A percentile compares a stretch with the other conserved stretches of the same genome.
Evolutionary conservation across 1,140 invertebrate species (phyloP).

Genomic region (Muscidifurax raptorellus): DNA sequence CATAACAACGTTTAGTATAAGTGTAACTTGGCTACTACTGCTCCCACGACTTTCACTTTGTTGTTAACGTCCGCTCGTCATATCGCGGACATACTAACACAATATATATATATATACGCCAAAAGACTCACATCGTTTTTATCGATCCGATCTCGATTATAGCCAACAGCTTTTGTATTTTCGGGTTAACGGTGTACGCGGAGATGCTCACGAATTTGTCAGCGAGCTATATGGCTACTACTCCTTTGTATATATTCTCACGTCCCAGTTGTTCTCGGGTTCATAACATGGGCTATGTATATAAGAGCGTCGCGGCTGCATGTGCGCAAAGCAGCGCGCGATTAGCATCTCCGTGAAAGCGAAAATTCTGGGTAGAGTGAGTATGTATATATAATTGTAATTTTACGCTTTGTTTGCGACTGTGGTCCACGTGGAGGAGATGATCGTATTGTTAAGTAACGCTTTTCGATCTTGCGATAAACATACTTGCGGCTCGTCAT

Average conservation of each 20-base stretch:
- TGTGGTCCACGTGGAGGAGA: not conserved
- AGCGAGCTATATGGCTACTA: not conserved
- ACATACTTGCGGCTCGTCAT: too few species aligned
- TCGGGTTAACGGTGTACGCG: not conserved
- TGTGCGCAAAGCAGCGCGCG: too few species aligned
- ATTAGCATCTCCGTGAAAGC: constrained; percentile 34
- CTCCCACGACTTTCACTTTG: not conserved
- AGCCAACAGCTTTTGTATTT: too few species aligned
- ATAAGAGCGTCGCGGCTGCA: not conserved
- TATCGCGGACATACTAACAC: too few species aligned
- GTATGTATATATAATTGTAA: not conserved
- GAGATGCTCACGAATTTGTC: not conserved
- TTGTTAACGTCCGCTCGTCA: not conserved
- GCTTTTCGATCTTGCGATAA: too few species aligned
- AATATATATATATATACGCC: too few species aligned
- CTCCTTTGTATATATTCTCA: constrained; percentile 24
- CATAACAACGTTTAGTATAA: not conserved
- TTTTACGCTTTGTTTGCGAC: too few species aligned
- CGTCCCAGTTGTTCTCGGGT: not conserved
- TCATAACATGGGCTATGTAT: not conserved
- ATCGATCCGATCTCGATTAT: not conserved
- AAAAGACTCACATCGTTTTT: too few species aligned
- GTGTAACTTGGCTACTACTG: too few species aligned
- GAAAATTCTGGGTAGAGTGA: constrained; percentile 11
- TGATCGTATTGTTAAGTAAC: too few species aligned